Percentiles rank a stretch among this genome's conserved stretches.
These are phyloP conservation scores for Myotis findleyi DNA, from an alignment of 2,797 vertebrate genomes.

Conservation along the genomic window DNA sequence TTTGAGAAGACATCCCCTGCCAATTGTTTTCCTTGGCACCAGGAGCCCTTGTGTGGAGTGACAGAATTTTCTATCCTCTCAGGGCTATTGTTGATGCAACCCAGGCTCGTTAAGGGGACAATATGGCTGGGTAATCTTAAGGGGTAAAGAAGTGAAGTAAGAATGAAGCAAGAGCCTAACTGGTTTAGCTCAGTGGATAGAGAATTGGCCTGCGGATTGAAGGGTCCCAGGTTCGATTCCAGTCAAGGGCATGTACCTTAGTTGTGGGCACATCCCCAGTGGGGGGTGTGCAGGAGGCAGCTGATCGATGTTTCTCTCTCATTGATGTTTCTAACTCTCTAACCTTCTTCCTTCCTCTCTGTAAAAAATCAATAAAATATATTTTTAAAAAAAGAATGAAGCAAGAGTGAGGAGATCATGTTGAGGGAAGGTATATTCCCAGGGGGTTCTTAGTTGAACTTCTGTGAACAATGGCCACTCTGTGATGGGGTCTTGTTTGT, in stretches of 20 bases:
- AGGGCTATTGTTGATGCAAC: not conserved
- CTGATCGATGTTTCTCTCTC: no score
- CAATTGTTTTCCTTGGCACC: not conserved
- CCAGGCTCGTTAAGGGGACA: not conserved
- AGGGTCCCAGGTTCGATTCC: no score
- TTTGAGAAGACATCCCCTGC: not conserved
- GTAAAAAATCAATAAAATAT: no score
- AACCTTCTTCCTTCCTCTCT: no score
- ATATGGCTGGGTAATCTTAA: not conserved
- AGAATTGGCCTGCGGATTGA: no score
- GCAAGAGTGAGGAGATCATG: no score
- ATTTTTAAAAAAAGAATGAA: not conserved
- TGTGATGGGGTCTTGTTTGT: not conserved
- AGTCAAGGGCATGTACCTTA: no score
- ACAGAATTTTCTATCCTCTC: not conserved
- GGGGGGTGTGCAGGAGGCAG: no score
- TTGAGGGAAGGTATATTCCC: not conserved
- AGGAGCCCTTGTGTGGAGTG: not conserved
- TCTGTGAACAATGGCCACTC: not conserved
- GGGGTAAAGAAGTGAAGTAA: not conserved
- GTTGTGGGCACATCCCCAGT: no score
- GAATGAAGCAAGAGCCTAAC: not conserved
- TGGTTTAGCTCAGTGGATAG: no score
- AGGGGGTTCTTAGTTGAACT: not conserved
- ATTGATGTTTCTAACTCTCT: no score